Evolutionary conservation across 2,113 vertebrate genomes (phyloP).

Genomic region (Oryzias celebensis): DNA sequence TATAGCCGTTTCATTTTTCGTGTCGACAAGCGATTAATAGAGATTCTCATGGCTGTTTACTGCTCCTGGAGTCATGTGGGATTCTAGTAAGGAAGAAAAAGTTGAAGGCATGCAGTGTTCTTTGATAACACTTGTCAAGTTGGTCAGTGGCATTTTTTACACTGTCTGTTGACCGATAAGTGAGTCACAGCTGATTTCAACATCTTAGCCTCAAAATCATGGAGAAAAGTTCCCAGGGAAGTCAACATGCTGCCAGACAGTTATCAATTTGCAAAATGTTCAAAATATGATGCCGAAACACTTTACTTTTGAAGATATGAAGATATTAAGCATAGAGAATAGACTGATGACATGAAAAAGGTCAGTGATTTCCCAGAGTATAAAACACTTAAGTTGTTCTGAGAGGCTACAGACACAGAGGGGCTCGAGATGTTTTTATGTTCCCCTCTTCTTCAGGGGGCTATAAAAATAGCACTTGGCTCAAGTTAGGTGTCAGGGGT

Average conservation of each 20-base stretch:
- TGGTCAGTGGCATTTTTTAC: constrained; percentile 40
- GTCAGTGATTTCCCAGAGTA: constrained; percentile 1
- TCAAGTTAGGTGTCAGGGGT: constrained; percentile 75
- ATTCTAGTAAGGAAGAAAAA: constrained; percentile 37
- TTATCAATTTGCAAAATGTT: neutral
- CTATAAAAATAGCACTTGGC: constrained; percentile 80
- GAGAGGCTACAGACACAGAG: constrained; percentile 29
- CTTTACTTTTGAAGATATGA: neutral
- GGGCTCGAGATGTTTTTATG: constrained; percentile 50
- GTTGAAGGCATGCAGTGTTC: constrained; percentile 18
- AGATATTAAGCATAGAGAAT: neutral
- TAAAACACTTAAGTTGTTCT: constrained; percentile 49
- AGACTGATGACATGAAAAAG: constrained; percentile 18
- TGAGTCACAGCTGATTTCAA: constrained; percentile 36
- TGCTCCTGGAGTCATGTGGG: constrained; percentile 18
- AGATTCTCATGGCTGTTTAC: constrained; percentile 37
- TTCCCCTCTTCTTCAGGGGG: constrained; percentile 44
- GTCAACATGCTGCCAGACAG: neutral
- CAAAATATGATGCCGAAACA: neutral
- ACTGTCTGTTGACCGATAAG: constrained; percentile 15
- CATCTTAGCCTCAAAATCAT: constrained; percentile 22
- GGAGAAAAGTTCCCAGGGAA: neutral
- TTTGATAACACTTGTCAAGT: constrained; percentile 32
- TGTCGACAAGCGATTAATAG: constrained; percentile 28
- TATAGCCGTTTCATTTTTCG: constrained; percentile 29